Conservation (phyloP, 2,797 vertebrate species). For the Platyrinchus mystaceus region DNA sequence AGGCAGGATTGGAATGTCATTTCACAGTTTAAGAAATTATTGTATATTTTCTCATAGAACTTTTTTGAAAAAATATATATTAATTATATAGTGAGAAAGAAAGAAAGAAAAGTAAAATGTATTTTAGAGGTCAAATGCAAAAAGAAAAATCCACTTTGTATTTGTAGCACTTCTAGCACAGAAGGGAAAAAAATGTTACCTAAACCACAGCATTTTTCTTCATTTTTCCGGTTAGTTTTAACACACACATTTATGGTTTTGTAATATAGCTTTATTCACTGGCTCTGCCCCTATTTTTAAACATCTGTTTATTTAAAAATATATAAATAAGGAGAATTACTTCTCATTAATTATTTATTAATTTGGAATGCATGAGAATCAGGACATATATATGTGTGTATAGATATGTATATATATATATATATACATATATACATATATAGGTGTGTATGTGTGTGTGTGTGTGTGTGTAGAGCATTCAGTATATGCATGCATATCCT, state of each 20-base stretch:
- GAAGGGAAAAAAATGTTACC: neutral
- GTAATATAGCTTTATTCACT: slow-evolving; percentile 75
- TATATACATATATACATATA: too few species aligned
- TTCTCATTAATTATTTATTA: slow-evolving; percentile 85
- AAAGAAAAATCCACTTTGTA: neutral
- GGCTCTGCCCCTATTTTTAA: slow-evolving; percentile 70
- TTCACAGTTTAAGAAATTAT: neutral
- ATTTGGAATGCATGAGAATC: slow-evolving; percentile 83
- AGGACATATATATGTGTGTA: slow-evolving; percentile 23
- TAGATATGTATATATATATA: neutral
- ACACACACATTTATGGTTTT: slow-evolving; percentile 76
- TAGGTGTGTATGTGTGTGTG: too few species aligned
- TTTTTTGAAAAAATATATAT: neutral
- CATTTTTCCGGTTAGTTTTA: slow-evolving; percentile 73
- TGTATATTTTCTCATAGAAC: neutral
- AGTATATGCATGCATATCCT: slow-evolving; percentile 44
- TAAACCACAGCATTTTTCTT: neutral
- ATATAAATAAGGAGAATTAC: slow-evolving; percentile 67
- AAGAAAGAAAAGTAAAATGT: neutral
- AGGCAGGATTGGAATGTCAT: neutral
- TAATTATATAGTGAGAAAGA: neutral
- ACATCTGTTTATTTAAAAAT: slow-evolving; percentile 77
- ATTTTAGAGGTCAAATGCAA: neutral
- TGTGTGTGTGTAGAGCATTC: too few species aligned
- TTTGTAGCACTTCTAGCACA: neutral